These are phyloP conservation scores for Erebia palarica DNA, from an alignment of 2,888 invertebrate species.

Conservation along the genomic window DNA sequence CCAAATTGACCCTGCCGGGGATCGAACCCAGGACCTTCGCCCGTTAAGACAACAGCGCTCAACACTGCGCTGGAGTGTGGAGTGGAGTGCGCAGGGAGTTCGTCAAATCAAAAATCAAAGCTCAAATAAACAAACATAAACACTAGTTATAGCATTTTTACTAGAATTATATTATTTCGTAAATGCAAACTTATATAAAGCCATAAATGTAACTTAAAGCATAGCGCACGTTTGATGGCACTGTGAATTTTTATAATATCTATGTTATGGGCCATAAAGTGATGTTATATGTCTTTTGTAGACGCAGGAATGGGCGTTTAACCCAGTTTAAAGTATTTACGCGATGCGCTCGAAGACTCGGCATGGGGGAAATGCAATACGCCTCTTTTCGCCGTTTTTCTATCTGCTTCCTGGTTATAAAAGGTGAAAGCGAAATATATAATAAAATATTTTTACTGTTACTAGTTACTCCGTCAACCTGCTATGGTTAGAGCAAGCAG, in stretches of 20 bases:
- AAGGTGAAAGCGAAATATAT: constrained; percentile 7
- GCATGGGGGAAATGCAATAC: constrained; percentile 16
- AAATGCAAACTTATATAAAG: not conserved
- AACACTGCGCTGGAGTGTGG: too few species aligned
- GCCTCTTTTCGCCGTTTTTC: constrained; percentile 11
- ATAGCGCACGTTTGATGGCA: constrained; percentile 24
- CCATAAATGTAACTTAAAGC: constrained; percentile 7
- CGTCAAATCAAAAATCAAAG: too few species aligned
- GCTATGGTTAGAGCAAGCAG: too few species aligned
- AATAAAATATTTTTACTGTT: too few species aligned
- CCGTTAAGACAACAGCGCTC: too few species aligned
- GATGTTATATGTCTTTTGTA: constrained; percentile 30
- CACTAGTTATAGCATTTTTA: too few species aligned
- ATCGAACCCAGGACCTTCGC: too few species aligned
- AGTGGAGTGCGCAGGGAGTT: too few species aligned
- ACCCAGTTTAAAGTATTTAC: constrained; percentile 31
- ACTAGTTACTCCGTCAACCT: too few species aligned
- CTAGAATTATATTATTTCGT: not conserved
- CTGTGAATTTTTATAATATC: constrained; percentile 31
- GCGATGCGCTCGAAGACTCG: not conserved
- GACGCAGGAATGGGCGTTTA: constrained; percentile 25
- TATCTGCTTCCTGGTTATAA: constrained; percentile 11
- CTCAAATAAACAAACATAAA: too few species aligned
- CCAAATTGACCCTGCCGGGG: too few species aligned
- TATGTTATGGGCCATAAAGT: constrained; percentile 26